Evolutionary conservation across 2,888 invertebrate genomes (phyloP).

Genomic region (Didymodactylos carnosus): DNA sequence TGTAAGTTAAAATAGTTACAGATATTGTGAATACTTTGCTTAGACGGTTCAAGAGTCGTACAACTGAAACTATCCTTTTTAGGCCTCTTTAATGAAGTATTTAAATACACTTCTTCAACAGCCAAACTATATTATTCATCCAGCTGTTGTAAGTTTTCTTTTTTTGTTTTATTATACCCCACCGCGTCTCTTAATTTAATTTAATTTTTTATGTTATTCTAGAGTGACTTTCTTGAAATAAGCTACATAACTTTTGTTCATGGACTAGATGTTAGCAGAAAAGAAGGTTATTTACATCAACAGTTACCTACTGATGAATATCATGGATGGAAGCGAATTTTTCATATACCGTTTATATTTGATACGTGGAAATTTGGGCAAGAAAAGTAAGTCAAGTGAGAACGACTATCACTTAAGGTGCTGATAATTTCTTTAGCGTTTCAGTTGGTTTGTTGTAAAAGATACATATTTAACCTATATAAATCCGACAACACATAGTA

Average conservation of each 20-base stretch:
- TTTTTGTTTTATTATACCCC: background rate
- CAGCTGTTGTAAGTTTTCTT: background rate
- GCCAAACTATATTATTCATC: conserved; percentile 4
- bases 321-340: background rate
- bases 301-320: background rate
- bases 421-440: background rate
- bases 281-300: conserved; percentile 5
- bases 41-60: too few species aligned
- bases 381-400: background rate
- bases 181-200: background rate
- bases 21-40: background rate
- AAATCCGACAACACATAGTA: background rate
- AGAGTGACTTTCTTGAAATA: background rate
- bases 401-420: too few species aligned
- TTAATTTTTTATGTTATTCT: too few species aligned
- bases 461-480: conserved; percentile 7
- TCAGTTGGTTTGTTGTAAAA: conserved; percentile 7
- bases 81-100: background rate
- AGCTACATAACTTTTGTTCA: conserved; percentile 3
- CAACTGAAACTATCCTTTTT: too few species aligned
- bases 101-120: background rate
- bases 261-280: background rate
- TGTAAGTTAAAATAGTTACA: background rate
- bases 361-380: background rate
- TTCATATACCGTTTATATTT: background rate